These are phyloP conservation scores for Myripristis jacobus DNA, from an alignment of 2,797 vertebrate species.

Conservation along the genomic window DNA sequence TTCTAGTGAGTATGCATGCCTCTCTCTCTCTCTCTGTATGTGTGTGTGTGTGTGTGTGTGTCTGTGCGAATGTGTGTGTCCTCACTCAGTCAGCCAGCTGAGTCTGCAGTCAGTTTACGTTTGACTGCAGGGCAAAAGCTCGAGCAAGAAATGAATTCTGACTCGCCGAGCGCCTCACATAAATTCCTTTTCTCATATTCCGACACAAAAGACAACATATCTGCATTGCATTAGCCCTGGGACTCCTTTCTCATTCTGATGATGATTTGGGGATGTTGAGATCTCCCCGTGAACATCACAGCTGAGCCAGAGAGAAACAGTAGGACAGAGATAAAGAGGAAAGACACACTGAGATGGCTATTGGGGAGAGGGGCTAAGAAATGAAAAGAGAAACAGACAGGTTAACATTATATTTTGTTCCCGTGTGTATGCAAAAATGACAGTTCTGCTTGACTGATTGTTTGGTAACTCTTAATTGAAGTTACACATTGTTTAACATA, in stretches of 20 bases:
- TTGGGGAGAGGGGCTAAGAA: constrained; percentile 23
- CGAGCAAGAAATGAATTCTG: constrained; percentile 85
- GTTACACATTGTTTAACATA: constrained; percentile 22
- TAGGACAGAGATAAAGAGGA: constrained; percentile 64
- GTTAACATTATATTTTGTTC: constrained; percentile 47
- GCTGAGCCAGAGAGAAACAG: constrained; percentile 63
- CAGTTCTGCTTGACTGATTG: constrained; percentile 5
- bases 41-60: constrained; percentile 23
- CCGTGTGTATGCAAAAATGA: constrained; percentile 21
- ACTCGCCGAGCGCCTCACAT: constrained; percentile 75
- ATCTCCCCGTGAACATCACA: constrained; percentile 73
- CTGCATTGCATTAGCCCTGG: constrained; percentile 82
- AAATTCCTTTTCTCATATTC: constrained; percentile 83
- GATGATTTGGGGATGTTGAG: constrained; percentile 77
- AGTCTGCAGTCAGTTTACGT: constrained; percentile 82
- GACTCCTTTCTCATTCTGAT: constrained; percentile 79
- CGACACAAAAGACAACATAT: constrained; percentile 86
- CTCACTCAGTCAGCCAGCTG: constrained; percentile 82
- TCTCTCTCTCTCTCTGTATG: constrained; percentile 26
- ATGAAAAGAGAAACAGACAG: constrained; percentile 18
- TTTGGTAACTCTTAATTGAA: constrained; percentile 28
- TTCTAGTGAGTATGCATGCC: constrained; percentile 42
- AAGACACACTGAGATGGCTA: constrained; percentile 53
- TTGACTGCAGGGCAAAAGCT: constrained; percentile 85
- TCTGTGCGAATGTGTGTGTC: constrained; percentile 60